These are phyloP conservation scores for Polydesmus complanatus DNA, from an alignment of 2,888 invertebrate species.

Conservation along the genomic window DNA sequence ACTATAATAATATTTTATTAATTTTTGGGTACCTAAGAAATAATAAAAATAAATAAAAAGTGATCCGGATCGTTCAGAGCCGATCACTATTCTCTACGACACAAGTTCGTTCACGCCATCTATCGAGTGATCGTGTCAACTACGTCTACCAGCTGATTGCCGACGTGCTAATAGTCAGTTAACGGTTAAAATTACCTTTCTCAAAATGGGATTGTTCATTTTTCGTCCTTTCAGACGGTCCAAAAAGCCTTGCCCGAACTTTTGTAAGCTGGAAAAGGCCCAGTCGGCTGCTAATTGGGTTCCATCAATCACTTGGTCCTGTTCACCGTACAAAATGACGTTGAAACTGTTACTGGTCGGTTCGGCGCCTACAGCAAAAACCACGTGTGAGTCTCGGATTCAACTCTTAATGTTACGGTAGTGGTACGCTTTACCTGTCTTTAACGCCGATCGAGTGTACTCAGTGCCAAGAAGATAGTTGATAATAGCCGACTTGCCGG, in stretches of 20 bases:
- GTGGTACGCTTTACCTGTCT: slow-evolving; percentile 62
- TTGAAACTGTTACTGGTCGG: slow-evolving; percentile 40
- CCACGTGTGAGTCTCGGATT: not conserved
- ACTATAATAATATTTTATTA: not conserved
- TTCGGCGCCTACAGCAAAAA: slow-evolving; percentile 58
- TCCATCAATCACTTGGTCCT: slow-evolving; percentile 72
- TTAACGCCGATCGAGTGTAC: slow-evolving; percentile 62
- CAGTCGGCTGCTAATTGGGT: slow-evolving; percentile 89
- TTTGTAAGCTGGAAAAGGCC: slow-evolving; percentile 84
- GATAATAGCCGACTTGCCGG: slow-evolving; percentile 85
- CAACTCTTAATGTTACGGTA: not conserved
- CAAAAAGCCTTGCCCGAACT: slow-evolving; percentile 85
- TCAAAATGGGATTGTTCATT: slow-evolving; percentile 65
- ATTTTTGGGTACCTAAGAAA: too few species aligned
- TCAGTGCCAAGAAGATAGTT: slow-evolving; percentile 83
- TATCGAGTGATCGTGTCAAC: too few species aligned
- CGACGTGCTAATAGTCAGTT: too few species aligned
- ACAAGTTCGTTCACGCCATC: too few species aligned
- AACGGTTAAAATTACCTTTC: slow-evolving; percentile 49
- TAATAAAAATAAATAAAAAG: too few species aligned
- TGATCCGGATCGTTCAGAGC: too few species aligned
- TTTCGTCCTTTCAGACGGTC: slow-evolving; percentile 64
- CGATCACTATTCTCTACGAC: too few species aligned
- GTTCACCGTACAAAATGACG: slow-evolving; percentile 70
- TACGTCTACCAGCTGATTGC: too few species aligned